phyloP scores from a whole-genome alignment of 2,888 invertebrate genomes.

The Netelia virgata region DNA sequence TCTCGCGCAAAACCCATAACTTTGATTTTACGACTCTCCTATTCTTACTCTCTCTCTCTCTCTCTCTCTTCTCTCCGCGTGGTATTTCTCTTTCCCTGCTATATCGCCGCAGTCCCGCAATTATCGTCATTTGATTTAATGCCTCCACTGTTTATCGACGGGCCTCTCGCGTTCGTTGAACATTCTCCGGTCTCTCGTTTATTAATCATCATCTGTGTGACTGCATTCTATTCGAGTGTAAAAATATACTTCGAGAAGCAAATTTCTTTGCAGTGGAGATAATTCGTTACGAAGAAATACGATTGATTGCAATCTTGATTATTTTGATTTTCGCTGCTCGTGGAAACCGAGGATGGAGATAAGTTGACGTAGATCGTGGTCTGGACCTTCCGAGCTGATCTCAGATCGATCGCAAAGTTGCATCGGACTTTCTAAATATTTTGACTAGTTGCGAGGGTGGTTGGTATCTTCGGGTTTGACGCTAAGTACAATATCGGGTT shows the following conservation, averaged over 20 bases:
- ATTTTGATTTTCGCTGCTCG: no score
- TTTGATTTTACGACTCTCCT: slow-evolving; percentile 83
- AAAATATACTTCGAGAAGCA: no score
- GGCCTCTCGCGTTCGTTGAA: background rate
- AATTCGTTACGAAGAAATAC: no score
- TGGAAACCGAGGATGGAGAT: no score
- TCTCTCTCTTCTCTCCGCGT: no score
- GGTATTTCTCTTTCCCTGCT: slow-evolving; percentile 40
- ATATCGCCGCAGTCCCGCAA: slow-evolving; percentile 71
- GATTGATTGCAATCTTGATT: no score
- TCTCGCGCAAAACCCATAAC: slow-evolving; percentile 84
- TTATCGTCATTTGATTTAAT: slow-evolving; percentile 80
- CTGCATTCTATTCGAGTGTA: no score
- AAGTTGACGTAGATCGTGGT: background rate
- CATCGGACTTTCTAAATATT: slow-evolving; percentile 29
- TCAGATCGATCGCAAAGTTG: slow-evolving; percentile 53
- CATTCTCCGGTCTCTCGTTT: background rate
- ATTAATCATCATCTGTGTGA: no score
- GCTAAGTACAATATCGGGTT: slow-evolving; percentile 28
- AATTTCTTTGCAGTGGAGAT: no score
- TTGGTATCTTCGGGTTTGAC: slow-evolving; percentile 22
- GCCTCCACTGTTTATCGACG: slow-evolving; percentile 2
- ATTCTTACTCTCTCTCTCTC: slow-evolving; percentile 70
- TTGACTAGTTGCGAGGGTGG: slow-evolving; percentile 24
- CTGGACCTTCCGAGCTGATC: background rate